These are phyloP conservation scores for Crocuta crocuta DNA, from an alignment of 2,113 vertebrate species.

Conservation along the genomic window DNA sequence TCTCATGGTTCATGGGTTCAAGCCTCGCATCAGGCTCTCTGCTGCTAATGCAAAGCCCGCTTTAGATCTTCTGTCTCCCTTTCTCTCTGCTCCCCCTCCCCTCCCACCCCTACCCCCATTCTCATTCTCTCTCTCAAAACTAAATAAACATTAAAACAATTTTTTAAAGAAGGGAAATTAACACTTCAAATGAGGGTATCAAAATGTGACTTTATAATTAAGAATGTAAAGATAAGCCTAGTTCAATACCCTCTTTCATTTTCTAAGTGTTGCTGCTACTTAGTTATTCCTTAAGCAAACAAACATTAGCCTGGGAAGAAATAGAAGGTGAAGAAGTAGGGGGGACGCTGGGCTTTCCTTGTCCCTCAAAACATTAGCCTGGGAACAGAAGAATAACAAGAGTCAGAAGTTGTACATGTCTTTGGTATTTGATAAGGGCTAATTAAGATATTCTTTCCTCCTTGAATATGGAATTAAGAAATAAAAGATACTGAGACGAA, in stretches of 20 bases:
- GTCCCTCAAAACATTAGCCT: slow-evolving; percentile 20
- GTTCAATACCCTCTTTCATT: slow-evolving; percentile 37
- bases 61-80: no score
- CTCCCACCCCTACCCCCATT: no score
- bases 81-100: no score
- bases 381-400: neutral
- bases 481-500: neutral
- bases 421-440: neutral
- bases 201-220: slow-evolving; percentile 53
- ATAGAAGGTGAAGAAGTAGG: no score
- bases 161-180: neutral
- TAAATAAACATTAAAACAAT: no score
- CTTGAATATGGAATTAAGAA: neutral
- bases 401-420: neutral
- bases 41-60: no score
- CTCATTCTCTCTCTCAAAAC: no score
- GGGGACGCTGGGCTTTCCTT: no score
- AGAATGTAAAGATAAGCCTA: slow-evolving; percentile 28
- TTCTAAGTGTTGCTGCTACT: neutral
- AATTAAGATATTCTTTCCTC: neutral
- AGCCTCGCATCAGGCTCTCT: no score
- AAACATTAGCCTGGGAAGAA: neutral
- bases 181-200: neutral
- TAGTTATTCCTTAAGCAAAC: slow-evolving; percentile 50
- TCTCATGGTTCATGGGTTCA: no score